phyloP scores from a whole-genome alignment of 2,113 vertebrate genomes.

The Panthera leo region DNA sequence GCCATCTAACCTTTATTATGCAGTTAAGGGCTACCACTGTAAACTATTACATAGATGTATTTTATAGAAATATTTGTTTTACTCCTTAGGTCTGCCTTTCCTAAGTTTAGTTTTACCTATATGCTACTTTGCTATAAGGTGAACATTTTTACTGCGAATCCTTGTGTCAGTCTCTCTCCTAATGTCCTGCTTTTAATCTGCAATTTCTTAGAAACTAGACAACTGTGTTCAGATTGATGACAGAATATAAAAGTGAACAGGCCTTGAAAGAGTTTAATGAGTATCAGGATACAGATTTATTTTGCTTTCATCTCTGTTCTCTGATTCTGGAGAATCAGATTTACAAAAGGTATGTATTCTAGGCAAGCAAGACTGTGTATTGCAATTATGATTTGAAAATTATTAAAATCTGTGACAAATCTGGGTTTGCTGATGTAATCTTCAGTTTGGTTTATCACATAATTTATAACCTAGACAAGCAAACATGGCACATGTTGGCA shows the following conservation, averaged over 20 bases:
- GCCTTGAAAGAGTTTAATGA: background rate
- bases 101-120: background rate
- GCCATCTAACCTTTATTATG: background rate
- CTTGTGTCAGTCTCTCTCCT: background rate
- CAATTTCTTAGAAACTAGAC: background rate
- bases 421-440: background rate
- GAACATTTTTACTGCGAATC: background rate
- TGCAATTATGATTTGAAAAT: background rate
- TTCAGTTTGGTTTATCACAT: background rate
- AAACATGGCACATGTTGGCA: background rate
- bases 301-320: background rate
- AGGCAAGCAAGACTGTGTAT: background rate
- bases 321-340: background rate
- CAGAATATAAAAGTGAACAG: background rate
- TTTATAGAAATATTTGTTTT: background rate
- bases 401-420: background rate
- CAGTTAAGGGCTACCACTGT: background rate
- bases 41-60: background rate
- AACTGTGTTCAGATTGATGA: conserved; percentile 16
- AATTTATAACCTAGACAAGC: background rate
- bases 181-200: background rate
- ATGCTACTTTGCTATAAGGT: background rate
- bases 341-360: background rate
- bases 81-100: background rate
- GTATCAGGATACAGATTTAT: background rate